Base-by-base conservation (phyloP, 2,797 vertebrate species). In the Myotis vivesi region DNA sequence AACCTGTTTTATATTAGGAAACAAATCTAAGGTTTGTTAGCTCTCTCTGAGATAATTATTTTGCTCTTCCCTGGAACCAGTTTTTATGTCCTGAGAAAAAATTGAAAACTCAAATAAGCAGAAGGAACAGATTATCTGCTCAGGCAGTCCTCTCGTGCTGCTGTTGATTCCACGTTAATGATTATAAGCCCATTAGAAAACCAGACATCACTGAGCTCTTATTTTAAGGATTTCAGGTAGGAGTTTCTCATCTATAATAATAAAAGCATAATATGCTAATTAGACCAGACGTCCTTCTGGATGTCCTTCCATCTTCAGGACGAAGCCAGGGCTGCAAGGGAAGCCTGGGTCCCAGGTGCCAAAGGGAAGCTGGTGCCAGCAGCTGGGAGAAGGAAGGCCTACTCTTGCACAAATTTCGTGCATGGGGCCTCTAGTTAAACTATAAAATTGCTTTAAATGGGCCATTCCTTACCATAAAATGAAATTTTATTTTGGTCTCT, bases 31-130 rank as follows among this genome's bases (percentile, higher is more conserved):
- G 28, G 57, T 87, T 94, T 57, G 55, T 23, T 96, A 82, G 28
- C 46, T 59, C 62, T 73, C 77, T 94, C 89, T 68, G 77, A 94
- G 87, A 93, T 92, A 94, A 97, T 96, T 95, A 93, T 92, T 95
- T 96, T 75, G 5, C 19, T 94, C 38, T 93, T 95, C 68, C 80
- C 75, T 73, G 72, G 73, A 73, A 87, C 33, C 38, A 79, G 25
- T 66, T 92, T 95, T 94, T 92, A 94, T 85, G 51, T 82, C 51
- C 80, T 30, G n/a, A 92, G 64, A 68, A 94, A 83, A 84, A 30
- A 97, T 87, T 89, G 96, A 95, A 51, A 77, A 75, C 25, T 94
- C 87, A 79, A 38, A 75, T 75, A 92, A 95, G 72, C 89, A 95
- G 76, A 76, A 87, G 92, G 92, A 95, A 64, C 41, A 93, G 81